These are phyloP conservation scores for Schizaphis graminum DNA, from an alignment of 2,888 invertebrate species.

Conservation along the genomic window DNA sequence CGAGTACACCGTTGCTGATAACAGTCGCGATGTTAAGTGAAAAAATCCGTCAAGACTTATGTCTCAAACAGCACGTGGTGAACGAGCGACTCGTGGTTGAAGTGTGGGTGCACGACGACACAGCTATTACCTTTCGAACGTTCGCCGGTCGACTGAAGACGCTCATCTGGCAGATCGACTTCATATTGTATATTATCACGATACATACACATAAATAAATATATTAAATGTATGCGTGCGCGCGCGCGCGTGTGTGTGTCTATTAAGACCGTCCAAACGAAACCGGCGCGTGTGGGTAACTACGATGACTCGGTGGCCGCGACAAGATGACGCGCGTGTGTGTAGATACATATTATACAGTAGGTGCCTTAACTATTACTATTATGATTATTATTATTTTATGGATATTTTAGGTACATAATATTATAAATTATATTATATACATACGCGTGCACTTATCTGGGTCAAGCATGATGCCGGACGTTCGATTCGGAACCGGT, in stretches of 20 bases:
- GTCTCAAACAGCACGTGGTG: not conserved
- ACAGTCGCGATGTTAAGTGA: not conserved
- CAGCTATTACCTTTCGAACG: not conserved
- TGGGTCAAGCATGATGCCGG: conserved; percentile 54
- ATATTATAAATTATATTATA: not conserved
- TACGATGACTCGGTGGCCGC: not conserved
- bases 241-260: not conserved
- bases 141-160: conserved; percentile 23
- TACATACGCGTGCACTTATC: not conserved
- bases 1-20: not conserved
- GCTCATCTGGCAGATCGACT: not conserved
- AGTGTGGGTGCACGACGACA: not conserved
- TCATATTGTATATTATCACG: not conserved
- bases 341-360: not conserved
- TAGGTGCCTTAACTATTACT: not conserved
- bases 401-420: not conserved
- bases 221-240: not conserved
- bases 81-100: not conserved
- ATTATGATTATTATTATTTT: not conserved
- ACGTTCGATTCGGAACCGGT: conserved; percentile 52
- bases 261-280: not conserved
- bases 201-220: not conserved
- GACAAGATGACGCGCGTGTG: not conserved
- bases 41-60: not conserved
- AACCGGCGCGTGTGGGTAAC: not conserved